Conservation (phyloP, 2,797 vertebrate species). For the Tapera naevia region DNA sequence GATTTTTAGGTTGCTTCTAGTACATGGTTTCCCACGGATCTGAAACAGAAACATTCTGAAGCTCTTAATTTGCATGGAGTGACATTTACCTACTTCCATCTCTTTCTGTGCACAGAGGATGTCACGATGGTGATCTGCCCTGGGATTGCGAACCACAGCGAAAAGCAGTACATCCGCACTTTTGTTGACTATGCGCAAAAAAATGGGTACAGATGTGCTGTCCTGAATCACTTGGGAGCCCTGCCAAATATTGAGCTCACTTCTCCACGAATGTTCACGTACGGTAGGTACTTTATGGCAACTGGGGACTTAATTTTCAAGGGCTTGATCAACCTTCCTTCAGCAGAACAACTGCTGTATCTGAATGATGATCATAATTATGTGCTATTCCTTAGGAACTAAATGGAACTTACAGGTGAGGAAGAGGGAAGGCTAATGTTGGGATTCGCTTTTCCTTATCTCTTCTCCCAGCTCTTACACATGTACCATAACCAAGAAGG, state of each 20-base stretch:
- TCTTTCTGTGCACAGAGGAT: constrained; percentile 80
- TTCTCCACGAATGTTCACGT: constrained; percentile 98
- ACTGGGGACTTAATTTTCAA: neutral
- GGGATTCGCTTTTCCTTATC: neutral
- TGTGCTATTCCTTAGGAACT: neutral
- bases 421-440: neutral
- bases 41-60: constrained; percentile 1
- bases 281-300: constrained; percentile 77
- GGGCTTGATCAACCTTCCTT: neutral
- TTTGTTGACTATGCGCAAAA: constrained; percentile 96
- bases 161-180: constrained; percentile 98
- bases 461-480: neutral
- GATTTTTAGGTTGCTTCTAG: neutral
- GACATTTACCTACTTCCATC: constrained; percentile 49
- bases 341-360: neutral
- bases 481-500: neutral
- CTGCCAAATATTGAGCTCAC: constrained; percentile 96
- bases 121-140: constrained; percentile 99
- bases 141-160: constrained; percentile 97
- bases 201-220: constrained; percentile 94
- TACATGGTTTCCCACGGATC: constrained; percentile 23
- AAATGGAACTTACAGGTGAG: neutral
- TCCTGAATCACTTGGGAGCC: constrained; percentile 95
- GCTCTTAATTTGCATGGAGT: constrained; percentile 33
- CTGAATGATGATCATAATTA: neutral